These are phyloP conservation scores for Podocnemis expansa DNA, from an alignment of 2,113 vertebrate genomes.

Conservation along the genomic window DNA sequence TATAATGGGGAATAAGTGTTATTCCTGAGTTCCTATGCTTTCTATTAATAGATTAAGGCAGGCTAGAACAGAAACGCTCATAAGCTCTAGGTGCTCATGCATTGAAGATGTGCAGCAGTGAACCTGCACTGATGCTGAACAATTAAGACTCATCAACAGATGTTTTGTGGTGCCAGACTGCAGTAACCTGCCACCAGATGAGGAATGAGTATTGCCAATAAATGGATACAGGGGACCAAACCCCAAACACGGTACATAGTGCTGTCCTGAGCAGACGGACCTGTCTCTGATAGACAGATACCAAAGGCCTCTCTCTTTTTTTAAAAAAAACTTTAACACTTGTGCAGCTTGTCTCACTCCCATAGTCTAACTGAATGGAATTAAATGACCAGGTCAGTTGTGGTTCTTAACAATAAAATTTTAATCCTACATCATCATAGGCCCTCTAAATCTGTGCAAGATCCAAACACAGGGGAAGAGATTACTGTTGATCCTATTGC, in stretches of 20 bases:
- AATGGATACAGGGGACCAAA: too few species aligned
- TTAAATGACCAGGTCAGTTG: not conserved
- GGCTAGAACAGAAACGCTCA: constrained; percentile 51
- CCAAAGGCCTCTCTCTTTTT: too few species aligned
- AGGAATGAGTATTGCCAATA: too few species aligned
- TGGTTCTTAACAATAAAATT: not conserved
- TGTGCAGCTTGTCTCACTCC: not conserved
- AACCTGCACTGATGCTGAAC: constrained; percentile 29
- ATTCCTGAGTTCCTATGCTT: constrained; percentile 69
- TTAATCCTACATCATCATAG: not conserved
- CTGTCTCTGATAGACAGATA: constrained; percentile 24
- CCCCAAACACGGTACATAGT: too few species aligned
- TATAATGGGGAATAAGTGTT: not conserved
- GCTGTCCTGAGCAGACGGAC: too few species aligned
- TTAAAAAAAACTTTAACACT: too few species aligned
- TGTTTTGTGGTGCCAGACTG: too few species aligned
- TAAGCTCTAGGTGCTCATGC: constrained; percentile 46
- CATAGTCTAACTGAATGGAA: not conserved
- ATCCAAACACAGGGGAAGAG: not conserved
- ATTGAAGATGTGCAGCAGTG: constrained; percentile 40
- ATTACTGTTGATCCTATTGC: not conserved
- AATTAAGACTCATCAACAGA: constrained; percentile 8
- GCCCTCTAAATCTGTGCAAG: not conserved
- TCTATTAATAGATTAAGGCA: constrained; percentile 32
- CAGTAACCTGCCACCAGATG: too few species aligned